Conservation (phyloP, 2,888 invertebrate species). For the Aspidiotus destructor region DNA sequence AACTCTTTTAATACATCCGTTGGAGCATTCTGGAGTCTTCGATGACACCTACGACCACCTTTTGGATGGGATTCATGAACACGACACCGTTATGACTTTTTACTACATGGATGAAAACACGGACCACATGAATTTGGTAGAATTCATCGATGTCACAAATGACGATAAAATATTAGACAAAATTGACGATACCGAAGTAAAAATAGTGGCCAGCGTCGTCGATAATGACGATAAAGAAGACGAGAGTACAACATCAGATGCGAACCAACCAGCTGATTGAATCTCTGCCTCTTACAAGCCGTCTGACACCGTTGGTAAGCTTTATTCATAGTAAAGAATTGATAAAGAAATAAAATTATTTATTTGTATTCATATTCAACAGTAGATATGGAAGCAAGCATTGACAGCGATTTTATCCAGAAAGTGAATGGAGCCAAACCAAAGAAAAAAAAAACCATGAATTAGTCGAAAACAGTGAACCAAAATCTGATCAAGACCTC, state of each 20-base stretch:
- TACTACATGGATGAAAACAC: conserved; percentile 83
- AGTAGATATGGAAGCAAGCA: too few species aligned
- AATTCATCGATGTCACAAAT: conserved; percentile 79
- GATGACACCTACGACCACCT: conserved; percentile 51
- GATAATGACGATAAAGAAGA: neutral
- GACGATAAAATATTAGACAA: conserved; percentile 1
- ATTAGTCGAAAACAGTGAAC: too few species aligned
- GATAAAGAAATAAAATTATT: too few species aligned
- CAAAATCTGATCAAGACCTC: too few species aligned
- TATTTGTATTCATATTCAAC: too few species aligned
- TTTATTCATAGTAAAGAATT: too few species aligned
- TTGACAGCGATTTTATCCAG: too few species aligned
- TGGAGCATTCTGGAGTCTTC: conserved; percentile 34
- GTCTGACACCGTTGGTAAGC: too few species aligned
- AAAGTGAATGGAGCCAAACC: too few species aligned
- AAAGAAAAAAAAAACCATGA: too few species aligned
- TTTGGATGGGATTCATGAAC: conserved; percentile 58
- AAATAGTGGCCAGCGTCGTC: neutral
- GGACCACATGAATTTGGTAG: conserved; percentile 73
- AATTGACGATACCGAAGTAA: conserved; percentile 6
- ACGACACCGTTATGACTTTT: conserved; percentile 81
- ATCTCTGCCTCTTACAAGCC: too few species aligned
- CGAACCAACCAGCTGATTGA: too few species aligned
- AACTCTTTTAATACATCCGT: conserved; percentile 8
- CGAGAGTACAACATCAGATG: neutral